phyloP scores from a whole-genome alignment of 2,797 vertebrate genomes.

The Crenichthys baileyi region DNA sequence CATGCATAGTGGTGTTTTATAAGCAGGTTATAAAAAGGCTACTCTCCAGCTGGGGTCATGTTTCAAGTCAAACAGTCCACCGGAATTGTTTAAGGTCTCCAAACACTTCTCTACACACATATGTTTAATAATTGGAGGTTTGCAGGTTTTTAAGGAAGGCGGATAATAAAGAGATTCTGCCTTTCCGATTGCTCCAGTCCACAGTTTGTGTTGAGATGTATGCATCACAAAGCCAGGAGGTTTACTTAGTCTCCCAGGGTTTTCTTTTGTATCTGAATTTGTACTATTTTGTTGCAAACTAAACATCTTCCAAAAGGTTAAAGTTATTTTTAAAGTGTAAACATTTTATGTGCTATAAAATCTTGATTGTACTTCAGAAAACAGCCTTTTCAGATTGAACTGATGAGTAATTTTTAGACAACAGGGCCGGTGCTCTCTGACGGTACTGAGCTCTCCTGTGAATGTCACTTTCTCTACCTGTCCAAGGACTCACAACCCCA shows the following conservation, averaged over 20 bases:
- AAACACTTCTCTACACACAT: not conserved
- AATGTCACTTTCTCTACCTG: conserved; percentile 38
- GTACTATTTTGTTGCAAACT: not conserved
- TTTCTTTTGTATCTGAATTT: not conserved
- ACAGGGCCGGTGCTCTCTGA: conserved; percentile 56
- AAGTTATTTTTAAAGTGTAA: not conserved
- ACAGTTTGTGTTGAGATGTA: not conserved
- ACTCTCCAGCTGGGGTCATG: not conserved
- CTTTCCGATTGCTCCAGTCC: no score
- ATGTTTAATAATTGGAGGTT: not conserved
- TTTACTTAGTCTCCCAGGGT: not conserved
- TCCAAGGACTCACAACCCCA: conserved; percentile 36
- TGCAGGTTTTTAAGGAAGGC: no score
- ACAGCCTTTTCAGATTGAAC: conserved; percentile 42
- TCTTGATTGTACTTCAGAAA: conserved; percentile 37
- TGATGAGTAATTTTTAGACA: conserved; percentile 51
- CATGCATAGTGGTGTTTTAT: no score
- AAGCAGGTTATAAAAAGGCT: no score
- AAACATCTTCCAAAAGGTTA: not conserved
- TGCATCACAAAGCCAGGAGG: not conserved
- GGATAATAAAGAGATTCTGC: no score
- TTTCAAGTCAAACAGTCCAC: not conserved
- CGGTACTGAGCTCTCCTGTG: conserved; percentile 53
- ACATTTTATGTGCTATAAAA: conserved; percentile 21
- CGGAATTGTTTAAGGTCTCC: not conserved